phyloP scores from a whole-genome alignment of 2,797 vertebrate species.

The Perodicticus potto region DNA sequence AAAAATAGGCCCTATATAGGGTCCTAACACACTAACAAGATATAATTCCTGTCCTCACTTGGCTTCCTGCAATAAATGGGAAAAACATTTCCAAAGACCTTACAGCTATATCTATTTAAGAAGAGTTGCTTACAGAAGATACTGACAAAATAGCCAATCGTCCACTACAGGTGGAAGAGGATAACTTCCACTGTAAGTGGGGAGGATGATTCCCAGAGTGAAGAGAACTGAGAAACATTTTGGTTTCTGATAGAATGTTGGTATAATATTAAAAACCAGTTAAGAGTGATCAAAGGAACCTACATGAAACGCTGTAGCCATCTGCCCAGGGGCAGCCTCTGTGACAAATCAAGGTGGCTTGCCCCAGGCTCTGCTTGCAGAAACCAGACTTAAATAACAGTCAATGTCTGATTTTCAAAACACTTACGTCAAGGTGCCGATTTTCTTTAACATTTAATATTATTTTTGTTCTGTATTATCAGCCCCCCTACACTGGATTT shows the following conservation, averaged over 20 bases:
- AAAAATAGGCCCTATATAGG: neutral
- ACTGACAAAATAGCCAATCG: neutral
- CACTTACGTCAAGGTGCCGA: neutral
- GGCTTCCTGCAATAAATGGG: neutral
- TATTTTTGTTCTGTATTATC: neutral
- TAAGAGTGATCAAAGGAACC: constrained; percentile 69
- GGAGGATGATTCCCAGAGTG: neutral
- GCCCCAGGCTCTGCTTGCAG: constrained; percentile 8
- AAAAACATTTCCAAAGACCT: neutral
- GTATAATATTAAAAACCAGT: constrained; percentile 66
- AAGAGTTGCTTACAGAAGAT: neutral
- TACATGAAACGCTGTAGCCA: neutral
- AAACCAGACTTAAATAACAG: constrained; percentile 56
- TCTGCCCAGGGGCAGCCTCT: constrained; percentile 38
- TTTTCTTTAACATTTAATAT: constrained; percentile 41
- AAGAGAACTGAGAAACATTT: constrained; percentile 45
- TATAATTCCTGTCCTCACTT: neutral
- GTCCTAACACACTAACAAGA: neutral
- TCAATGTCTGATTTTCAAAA: neutral
- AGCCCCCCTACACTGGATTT: neutral
- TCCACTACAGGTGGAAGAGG: neutral
- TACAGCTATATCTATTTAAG: neutral
- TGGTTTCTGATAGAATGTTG: constrained; percentile 61
- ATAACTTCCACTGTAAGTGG: neutral
- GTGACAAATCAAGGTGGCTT: constrained; percentile 48